These are phyloP conservation scores for Panthera leo DNA, from an alignment of 2,113 vertebrate genomes.

Conservation along the genomic window DNA sequence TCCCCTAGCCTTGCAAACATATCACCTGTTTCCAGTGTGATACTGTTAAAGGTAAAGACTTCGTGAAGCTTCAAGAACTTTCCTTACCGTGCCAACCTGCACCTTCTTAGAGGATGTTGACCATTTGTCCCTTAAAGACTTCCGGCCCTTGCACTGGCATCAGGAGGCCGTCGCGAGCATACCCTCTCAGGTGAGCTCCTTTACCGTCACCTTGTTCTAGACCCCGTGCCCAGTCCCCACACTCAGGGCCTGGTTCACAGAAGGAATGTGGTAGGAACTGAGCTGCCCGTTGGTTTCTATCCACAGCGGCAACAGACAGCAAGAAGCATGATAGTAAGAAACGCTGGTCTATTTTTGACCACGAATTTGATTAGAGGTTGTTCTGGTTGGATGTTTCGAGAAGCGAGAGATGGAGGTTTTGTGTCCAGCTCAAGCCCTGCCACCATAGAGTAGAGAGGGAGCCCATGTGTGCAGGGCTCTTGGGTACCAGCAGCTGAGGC, in stretches of 20 bases:
- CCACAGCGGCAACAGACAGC: not conserved
- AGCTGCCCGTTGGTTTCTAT: not conserved
- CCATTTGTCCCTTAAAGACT: not conserved
- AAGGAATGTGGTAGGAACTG: not conserved
- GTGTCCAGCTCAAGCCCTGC: not conserved
- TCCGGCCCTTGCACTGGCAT: not conserved
- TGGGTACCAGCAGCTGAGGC: not conserved
- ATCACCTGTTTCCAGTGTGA: not conserved
- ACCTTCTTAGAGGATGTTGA: not conserved
- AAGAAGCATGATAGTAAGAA: not conserved
- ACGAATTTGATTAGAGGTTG: not conserved
- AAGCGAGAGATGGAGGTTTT: not conserved
- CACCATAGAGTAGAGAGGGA: rapidly evolving
- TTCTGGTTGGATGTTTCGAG: not conserved
- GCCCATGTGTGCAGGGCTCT: not conserved
- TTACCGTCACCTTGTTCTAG: not conserved
- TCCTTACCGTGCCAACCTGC: not conserved
- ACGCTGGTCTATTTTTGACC: not conserved
- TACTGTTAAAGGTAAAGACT: not conserved
- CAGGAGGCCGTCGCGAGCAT: not conserved
- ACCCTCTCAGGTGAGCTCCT: not conserved
- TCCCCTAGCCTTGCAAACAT: not conserved
- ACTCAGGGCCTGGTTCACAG: not conserved
- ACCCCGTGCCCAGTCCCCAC: not conserved
- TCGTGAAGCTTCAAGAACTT: not conserved